Conservation (phyloP, 2,888 invertebrate genomes). For the Hedychridium roseum region DNA sequence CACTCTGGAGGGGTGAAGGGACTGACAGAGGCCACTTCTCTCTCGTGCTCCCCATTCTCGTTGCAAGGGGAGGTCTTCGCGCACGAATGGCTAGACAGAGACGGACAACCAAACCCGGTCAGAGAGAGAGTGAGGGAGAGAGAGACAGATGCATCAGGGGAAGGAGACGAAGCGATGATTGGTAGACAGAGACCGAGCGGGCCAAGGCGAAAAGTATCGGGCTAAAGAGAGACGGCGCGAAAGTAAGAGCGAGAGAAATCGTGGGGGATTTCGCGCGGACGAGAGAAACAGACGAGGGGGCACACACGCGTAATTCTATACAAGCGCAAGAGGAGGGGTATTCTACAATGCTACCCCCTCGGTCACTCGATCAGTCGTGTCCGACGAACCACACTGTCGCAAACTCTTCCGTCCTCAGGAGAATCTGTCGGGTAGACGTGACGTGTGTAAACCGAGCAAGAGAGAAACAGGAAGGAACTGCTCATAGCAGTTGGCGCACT, state of each 20-base stretch:
- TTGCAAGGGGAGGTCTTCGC: conserved; percentile 1
- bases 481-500: too few relatives aligned
- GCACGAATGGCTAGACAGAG: too few relatives aligned
- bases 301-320: conserved; percentile 59
- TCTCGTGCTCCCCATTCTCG: conserved; percentile 1
- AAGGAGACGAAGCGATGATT: too few relatives aligned
- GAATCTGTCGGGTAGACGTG: conserved; percentile 9
- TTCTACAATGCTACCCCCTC: conserved; percentile 61
- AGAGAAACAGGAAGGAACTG: too few relatives aligned
- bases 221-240: too few relatives aligned
- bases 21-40: conserved; percentile 1
- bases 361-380: conserved; percentile 64
- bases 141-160: conserved; percentile 23
- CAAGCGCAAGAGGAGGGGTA: conserved; percentile 55
- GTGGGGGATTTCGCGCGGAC: too few relatives aligned
- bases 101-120: too few relatives aligned
- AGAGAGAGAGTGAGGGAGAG: conserved; percentile 21
- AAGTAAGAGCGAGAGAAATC: too few relatives aligned
- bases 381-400: conserved; percentile 54
- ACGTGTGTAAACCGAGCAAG: too few relatives aligned
- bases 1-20: not conserved
- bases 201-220: too few relatives aligned
- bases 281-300: conserved; percentile 21
- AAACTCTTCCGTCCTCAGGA: conserved; percentile 38
- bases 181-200: too few relatives aligned